These are phyloP conservation scores for Aporophyla lueneburgensis DNA, from an alignment of 2,888 invertebrate species.

Conservation along the genomic window DNA sequence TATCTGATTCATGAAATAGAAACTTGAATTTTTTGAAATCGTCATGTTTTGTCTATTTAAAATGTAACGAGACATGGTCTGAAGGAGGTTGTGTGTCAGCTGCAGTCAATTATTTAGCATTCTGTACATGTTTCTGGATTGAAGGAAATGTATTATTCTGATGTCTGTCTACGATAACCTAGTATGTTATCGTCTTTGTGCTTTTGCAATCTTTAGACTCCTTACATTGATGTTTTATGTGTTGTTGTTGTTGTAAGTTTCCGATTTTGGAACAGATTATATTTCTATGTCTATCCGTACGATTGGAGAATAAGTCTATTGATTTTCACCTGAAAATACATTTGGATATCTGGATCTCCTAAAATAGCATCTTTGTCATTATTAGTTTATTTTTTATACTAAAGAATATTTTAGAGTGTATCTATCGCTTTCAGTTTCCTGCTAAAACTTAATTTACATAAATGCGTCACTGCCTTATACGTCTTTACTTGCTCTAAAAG, in stretches of 20 bases:
- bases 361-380: slow-evolving; percentile 13
- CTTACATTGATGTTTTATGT: slow-evolving; percentile 46
- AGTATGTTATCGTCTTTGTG: slow-evolving; percentile 49
- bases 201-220: slow-evolving; percentile 53
- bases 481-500: slow-evolving; percentile 24
- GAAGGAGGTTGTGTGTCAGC: slow-evolving; percentile 40
- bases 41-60: slow-evolving; percentile 58
- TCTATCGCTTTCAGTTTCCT: slow-evolving; percentile 41
- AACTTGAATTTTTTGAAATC: slow-evolving; percentile 58
- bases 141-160: slow-evolving; percentile 55
- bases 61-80: slow-evolving; percentile 57
- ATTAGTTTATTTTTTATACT: not conserved
- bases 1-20: slow-evolving; percentile 67
- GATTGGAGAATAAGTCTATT: slow-evolving; percentile 8
- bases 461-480: slow-evolving; percentile 16
- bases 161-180: slow-evolving; percentile 53
- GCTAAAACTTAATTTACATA: slow-evolving; percentile 42
- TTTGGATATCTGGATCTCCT: not conserved
- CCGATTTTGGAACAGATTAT: slow-evolving; percentile 28
- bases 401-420: slow-evolving; percentile 19
- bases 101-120: slow-evolving; percentile 51
- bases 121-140: slow-evolving; percentile 55
- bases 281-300: slow-evolving; percentile 26
- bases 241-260: slow-evolving; percentile 31
- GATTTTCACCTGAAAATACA: not conserved